phyloP scores from a whole-genome alignment of 2,113 vertebrate genomes.

The Puffinus mauretanicus region DNA sequence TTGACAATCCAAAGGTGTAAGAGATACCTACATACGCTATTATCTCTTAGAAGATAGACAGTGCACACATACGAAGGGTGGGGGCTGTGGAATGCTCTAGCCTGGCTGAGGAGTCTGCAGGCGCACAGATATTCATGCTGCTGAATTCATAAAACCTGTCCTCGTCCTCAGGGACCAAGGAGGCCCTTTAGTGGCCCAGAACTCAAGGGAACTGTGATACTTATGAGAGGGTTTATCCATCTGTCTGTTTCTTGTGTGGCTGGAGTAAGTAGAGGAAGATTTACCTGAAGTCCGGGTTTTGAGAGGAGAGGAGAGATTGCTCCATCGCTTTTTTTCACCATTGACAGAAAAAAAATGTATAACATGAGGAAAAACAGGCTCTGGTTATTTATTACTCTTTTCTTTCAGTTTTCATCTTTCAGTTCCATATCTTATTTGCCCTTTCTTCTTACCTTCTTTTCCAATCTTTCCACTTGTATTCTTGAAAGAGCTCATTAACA shows the following conservation, averaged over 20 bases:
- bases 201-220: neutral
- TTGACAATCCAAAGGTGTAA: slow-evolving; percentile 69
- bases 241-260: neutral
- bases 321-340: neutral
- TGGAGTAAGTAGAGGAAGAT: neutral
- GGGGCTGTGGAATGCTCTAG: slow-evolving; percentile 20
- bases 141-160: neutral
- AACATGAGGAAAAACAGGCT: neutral
- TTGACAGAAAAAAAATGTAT: neutral
- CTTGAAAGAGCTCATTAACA: slow-evolving; percentile 4
- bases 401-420: neutral
- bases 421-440: neutral
- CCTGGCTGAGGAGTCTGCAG: neutral
- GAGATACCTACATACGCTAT: neutral
- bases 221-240: neutral
- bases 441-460: neutral
- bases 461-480: neutral
- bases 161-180: neutral
- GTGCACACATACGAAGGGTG: neutral
- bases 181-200: neutral
- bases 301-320: neutral
- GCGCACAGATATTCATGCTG: neutral
- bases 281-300: neutral
- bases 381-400: neutral
- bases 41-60: slow-evolving; percentile 48